phyloP scores from a whole-genome alignment of 30 jellyfish, hydroid and myxozoan genomes.

The Mastigias papua region DNA sequence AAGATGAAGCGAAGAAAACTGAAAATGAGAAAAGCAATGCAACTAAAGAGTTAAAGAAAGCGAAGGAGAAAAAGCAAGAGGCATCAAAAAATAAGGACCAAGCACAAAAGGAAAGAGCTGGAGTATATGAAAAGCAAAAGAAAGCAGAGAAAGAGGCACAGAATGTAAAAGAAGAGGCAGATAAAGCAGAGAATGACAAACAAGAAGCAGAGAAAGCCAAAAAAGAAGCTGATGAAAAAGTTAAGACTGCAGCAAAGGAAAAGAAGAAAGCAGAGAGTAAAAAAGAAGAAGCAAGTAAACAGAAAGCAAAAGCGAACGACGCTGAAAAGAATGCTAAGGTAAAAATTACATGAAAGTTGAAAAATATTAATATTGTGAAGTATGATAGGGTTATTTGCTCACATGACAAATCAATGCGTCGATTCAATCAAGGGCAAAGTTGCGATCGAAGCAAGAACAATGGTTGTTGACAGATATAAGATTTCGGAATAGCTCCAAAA shows the following conservation, averaged over 20 bases:
- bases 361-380: no score
- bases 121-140: slow-evolving; percentile 15
- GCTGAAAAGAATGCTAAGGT: slow-evolving; percentile 41
- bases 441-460: no score
- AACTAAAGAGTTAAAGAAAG: slow-evolving; percentile 47
- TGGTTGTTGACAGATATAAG: no score
- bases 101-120: slow-evolving; percentile 14
- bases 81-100: slow-evolving; percentile 37
- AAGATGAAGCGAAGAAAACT: slow-evolving; percentile 38
- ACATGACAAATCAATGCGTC: no score
- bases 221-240: slow-evolving; percentile 63
- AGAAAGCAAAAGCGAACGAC: slow-evolving; percentile 52
- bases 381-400: no score
- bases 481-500: no score
- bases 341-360: no score
- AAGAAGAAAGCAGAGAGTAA: slow-evolving; percentile 30
- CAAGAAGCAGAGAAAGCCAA: slow-evolving; percentile 40
- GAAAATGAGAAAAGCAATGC: slow-evolving; percentile 40
- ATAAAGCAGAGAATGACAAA: slow-evolving; percentile 47
- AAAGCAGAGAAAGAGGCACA: slow-evolving; percentile 30
- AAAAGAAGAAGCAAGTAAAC: slow-evolving; percentile 19
- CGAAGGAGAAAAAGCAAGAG: slow-evolving; percentile 28
- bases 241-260: slow-evolving; percentile 42
- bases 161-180: slow-evolving; percentile 28
- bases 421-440: no score